Conservation (phyloP, 1,140 invertebrate species). For the Camponotus floridanus region DNA sequence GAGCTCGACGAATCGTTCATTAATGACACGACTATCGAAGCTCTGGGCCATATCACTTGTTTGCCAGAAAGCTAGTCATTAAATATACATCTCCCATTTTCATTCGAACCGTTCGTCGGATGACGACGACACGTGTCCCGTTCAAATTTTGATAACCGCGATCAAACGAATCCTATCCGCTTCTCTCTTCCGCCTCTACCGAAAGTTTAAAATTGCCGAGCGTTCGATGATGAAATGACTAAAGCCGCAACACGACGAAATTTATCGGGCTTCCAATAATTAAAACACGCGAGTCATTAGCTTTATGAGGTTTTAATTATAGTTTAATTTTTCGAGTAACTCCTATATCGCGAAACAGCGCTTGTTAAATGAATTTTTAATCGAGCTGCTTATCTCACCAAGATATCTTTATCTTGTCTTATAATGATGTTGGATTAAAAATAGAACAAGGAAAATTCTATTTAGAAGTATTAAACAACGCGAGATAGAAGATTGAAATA, state of each 20-base stretch:
- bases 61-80: not conserved
- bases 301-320: constrained; percentile 18
- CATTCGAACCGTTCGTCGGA: not conserved
- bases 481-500: not conserved
- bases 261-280: constrained; percentile 5
- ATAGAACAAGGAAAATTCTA: not conserved
- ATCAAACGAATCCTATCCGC: constrained; percentile 35
- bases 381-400: not conserved
- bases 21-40: constrained; percentile 28
- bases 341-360: not conserved
- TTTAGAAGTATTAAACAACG: not conserved
- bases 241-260: constrained; percentile 1
- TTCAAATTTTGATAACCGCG: constrained; percentile 52
- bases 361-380: constrained; percentile 26
- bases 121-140: constrained; percentile 20
- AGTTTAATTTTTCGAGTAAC: not conserved
- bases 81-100: constrained; percentile 33
- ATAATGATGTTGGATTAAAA: not conserved
- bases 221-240: constrained; percentile 49
- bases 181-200: constrained; percentile 1
- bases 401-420: not conserved
- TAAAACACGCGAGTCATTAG: constrained; percentile 13
- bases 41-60: constrained; percentile 11
- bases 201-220: constrained; percentile 35
- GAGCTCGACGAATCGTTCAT: constrained; percentile 53